Evolutionary conservation across 1,140 invertebrate species (phyloP).

Genomic region (Scaptomyza hsui): DNA sequence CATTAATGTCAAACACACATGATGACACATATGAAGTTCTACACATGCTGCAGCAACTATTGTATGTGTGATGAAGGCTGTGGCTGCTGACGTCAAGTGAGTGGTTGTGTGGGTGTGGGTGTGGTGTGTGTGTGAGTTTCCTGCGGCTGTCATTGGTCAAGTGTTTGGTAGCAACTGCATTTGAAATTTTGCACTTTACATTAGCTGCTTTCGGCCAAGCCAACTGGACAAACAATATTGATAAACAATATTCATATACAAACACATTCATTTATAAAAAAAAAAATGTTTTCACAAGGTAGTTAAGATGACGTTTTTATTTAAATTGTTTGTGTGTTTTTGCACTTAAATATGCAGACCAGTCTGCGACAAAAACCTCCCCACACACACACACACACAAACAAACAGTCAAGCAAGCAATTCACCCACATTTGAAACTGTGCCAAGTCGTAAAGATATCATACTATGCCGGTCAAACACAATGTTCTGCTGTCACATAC

Average conservation of each 20-base stretch:
- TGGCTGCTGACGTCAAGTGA: constrained; percentile 53
- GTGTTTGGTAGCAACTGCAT: constrained; percentile 23
- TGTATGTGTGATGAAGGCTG: constrained; percentile 51
- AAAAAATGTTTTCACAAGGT: too few relatives aligned
- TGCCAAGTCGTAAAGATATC: constrained; percentile 61
- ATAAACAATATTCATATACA: background rate
- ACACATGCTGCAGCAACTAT: background rate
- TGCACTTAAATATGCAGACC: constrained; percentile 32
- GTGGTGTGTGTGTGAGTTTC: constrained; percentile 14
- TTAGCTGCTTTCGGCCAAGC: constrained; percentile 39
- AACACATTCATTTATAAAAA: constrained; percentile 10
- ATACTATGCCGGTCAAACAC: constrained; percentile 23
- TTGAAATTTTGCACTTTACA: constrained; percentile 65
- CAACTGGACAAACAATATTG: constrained; percentile 31
- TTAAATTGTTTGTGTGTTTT: too few relatives aligned
- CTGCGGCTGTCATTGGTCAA: constrained; percentile 45
- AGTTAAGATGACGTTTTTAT: too few relatives aligned
- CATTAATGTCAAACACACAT: constrained; percentile 42
- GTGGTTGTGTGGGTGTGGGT: constrained; percentile 23
- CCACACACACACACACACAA: background rate
- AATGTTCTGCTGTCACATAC: constrained; percentile 50
- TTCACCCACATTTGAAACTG: constrained; percentile 47
- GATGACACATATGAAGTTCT: constrained; percentile 15
- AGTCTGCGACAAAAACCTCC: constrained; percentile 8
- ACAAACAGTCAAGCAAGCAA: constrained; percentile 3